Percentiles rank a stretch among this genome's conserved stretches.
Conservation (phyloP, 1,140 invertebrate species). For the Brachionus rubens region DNA sequence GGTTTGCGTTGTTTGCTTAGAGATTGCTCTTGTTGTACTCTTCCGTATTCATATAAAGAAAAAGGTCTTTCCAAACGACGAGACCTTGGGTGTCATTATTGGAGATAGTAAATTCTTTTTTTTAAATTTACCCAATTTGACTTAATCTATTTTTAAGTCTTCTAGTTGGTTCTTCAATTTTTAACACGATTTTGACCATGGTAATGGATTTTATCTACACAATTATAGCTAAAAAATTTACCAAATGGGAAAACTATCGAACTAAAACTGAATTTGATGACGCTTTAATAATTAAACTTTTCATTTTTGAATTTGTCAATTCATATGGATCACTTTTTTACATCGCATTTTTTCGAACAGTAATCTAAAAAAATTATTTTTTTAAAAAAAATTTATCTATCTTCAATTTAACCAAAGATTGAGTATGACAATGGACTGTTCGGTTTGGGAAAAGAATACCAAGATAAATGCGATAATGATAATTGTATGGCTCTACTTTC, state of each 20-base stretch:
- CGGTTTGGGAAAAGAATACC: constrained; percentile 55
- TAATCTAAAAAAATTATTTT: constrained; percentile 45
- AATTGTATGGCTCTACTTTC: constrained; percentile 78
- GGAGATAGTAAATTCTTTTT: constrained; percentile 50
- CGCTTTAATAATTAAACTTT: constrained; percentile 93
- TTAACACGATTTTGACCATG: constrained; percentile 60
- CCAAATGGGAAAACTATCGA: constrained; percentile 71
- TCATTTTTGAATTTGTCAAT: constrained; percentile 95
- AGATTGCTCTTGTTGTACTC: constrained; percentile 50
- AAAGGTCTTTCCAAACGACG: constrained; percentile 9
- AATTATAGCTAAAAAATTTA: constrained; percentile 30
- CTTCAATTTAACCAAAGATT: neutral
- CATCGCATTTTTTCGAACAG: constrained; percentile 79
- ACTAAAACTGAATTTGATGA: constrained; percentile 98
- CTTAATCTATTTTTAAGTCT: too few relatives aligned
- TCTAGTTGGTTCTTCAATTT: constrained; percentile 56
- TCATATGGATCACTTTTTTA: constrained; percentile 98
- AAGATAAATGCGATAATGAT: constrained; percentile 70
- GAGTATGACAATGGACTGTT: constrained; percentile 51
- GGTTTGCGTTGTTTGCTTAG: constrained; percentile 51
- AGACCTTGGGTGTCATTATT: constrained; percentile 51
- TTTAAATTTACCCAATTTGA: too few relatives aligned
- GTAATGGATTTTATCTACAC: constrained; percentile 51
- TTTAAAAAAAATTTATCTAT: neutral
- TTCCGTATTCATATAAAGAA: constrained; percentile 56